Conservation (phyloP, 2,113 vertebrate genomes). For the Amazona guildingii region DNA sequence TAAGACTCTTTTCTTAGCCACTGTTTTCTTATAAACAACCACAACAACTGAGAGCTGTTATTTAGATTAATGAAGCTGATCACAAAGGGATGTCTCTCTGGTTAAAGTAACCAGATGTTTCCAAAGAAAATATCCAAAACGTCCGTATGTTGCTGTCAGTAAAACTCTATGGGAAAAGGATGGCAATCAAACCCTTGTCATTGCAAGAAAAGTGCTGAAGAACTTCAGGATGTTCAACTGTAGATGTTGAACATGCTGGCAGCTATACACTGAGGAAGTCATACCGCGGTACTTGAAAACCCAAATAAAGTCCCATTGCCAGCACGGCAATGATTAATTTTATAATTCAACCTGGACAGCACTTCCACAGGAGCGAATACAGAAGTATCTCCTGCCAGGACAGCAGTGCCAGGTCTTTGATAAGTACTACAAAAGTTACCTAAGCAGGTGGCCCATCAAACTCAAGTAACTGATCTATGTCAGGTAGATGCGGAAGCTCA, state of each 20-base stretch:
- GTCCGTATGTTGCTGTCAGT: background rate
- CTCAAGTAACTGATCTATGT: constrained; percentile 48
- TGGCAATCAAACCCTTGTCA: background rate
- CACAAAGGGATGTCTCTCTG: background rate
- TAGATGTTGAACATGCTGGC: background rate
- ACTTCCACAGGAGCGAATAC: background rate
- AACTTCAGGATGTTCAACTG: background rate
- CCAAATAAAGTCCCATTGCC: background rate
- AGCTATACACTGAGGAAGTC: background rate
- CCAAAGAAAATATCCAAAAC: background rate
- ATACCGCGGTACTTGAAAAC: background rate
- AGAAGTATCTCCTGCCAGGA: constrained; percentile 12
- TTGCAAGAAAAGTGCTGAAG: background rate
- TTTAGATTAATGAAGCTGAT: background rate
- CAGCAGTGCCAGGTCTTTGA: constrained; percentile 5
- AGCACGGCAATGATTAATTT: constrained; percentile 3
- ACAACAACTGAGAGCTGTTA: background rate
- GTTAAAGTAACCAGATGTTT: background rate
- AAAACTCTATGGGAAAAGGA: background rate
- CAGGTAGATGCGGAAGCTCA: constrained; percentile 37
- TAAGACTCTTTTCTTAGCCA: background rate
- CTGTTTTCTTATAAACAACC: background rate
- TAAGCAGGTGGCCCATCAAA: constrained; percentile 40
- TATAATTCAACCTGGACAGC: constrained; percentile 28
- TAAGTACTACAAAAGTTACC: constrained; percentile 30